A percentile compares a stretch with the other conserved stretches of the same genome.
These are phyloP conservation scores for Antennarius striatus DNA, from an alignment of 2,113 vertebrate genomes.

Conservation along the genomic window DNA sequence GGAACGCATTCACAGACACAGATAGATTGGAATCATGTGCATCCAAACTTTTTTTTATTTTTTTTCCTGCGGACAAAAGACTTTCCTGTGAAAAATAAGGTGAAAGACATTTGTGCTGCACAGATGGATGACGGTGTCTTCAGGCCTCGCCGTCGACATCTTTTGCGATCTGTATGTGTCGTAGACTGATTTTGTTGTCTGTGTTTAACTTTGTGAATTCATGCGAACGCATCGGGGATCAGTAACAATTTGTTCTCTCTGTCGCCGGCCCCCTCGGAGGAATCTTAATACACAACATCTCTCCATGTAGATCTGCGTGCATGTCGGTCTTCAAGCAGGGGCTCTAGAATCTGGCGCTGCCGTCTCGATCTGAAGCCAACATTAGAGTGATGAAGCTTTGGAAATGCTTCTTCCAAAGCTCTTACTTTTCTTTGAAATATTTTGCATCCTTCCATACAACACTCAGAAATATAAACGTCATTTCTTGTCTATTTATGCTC, in stretches of 20 bases:
- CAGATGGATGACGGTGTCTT: neutral
- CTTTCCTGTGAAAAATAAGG: slow-evolving; percentile 77
- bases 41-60: neutral
- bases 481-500: neutral
- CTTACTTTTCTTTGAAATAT: slow-evolving; percentile 11
- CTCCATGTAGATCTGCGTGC: neutral
- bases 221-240: neutral
- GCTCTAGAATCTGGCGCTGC: slow-evolving; percentile 26
- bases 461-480: neutral
- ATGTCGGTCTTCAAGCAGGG: neutral
- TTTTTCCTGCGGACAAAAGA: slow-evolving; percentile 77
- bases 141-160: slow-evolving; percentile 1
- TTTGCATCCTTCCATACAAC: slow-evolving; percentile 12
- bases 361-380: slow-evolving; percentile 23
- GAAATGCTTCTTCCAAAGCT: slow-evolving; percentile 24
- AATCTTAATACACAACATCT: neutral
- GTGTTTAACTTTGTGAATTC: slow-evolving; percentile 30
- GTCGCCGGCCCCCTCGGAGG: neutral
- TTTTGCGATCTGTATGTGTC: slow-evolving; percentile 6
- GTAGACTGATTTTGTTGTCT: slow-evolving; percentile 5
- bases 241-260: neutral
- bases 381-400: slow-evolving; percentile 15
- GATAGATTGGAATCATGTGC: slow-evolving; percentile 4
- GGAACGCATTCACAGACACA: slow-evolving; percentile 79
- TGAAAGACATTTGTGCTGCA: slow-evolving; percentile 21